These are phyloP conservation scores for Meganola albula DNA, from an alignment of 2,888 invertebrate species.

Conservation along the genomic window DNA sequence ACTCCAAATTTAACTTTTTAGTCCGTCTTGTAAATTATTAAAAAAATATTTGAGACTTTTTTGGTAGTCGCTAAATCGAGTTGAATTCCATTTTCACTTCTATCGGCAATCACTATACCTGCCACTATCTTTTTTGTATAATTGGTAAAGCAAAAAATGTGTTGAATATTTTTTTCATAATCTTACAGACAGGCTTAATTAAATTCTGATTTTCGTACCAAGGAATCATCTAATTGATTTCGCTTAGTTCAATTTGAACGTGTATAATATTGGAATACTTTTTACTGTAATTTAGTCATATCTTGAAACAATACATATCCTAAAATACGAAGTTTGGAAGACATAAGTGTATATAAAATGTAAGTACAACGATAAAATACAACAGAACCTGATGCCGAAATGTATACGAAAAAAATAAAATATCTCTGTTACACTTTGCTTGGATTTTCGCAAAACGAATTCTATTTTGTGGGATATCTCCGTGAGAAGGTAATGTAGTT, in stretches of 20 bases:
- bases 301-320: slow-evolving; percentile 71
- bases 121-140: too few relatives aligned
- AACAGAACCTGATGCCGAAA: slow-evolving; percentile 44
- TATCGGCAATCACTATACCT: too few relatives aligned
- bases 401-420: slow-evolving; percentile 63
- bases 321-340: slow-evolving; percentile 42
- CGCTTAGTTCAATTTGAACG: slow-evolving; percentile 32
- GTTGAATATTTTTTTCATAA: too few relatives aligned
- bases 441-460: slow-evolving; percentile 46
- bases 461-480: slow-evolving; percentile 50
- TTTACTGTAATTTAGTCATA: slow-evolving; percentile 54
- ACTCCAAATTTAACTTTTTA: too few relatives aligned
- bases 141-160: too few relatives aligned
- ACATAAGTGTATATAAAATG: slow-evolving; percentile 37
- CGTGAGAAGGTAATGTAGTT: slow-evolving; percentile 52
- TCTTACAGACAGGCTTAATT: too few relatives aligned
- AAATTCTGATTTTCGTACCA: too few relatives aligned
- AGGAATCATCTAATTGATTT: too few relatives aligned
- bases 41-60: too few relatives aligned
- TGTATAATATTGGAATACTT: slow-evolving; percentile 28
- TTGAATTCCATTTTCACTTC: too few relatives aligned
- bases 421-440: slow-evolving; percentile 42
- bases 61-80: too few relatives aligned
- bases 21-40: too few relatives aligned
- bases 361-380: slow-evolving; percentile 59